Conservation (phyloP, 2,797 vertebrate genomes). For the Pterois miles region DNA sequence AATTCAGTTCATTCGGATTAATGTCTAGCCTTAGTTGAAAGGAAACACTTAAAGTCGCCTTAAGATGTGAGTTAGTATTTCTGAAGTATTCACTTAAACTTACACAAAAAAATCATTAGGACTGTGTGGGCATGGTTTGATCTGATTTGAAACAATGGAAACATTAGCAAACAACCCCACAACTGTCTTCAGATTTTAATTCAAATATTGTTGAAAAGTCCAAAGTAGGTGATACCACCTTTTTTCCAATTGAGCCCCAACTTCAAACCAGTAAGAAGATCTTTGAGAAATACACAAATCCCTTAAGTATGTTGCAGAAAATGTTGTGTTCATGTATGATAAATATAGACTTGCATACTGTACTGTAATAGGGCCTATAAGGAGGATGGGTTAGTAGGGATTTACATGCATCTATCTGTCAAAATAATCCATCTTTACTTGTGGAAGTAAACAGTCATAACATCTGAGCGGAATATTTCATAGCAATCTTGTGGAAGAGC, state of each 20-base stretch:
- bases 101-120: too few relatives aligned
- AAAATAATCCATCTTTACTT: background rate
- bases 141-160: too few relatives aligned
- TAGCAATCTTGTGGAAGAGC: background rate
- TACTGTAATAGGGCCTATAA: background rate
- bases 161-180: fast-evolving
- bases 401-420: background rate
- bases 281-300: background rate
- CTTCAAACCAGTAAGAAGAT: background rate
- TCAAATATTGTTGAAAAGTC: background rate
- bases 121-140: too few relatives aligned
- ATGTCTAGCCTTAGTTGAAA: too few relatives aligned
- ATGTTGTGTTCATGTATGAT: background rate
- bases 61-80: too few relatives aligned
- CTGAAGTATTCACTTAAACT: too few relatives aligned
- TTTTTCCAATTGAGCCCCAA: background rate
- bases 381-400: background rate
- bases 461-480: background rate
- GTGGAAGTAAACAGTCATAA: background rate
- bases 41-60: too few relatives aligned
- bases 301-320: background rate
- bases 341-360: background rate
- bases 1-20: too few relatives aligned
- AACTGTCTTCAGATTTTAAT: background rate
- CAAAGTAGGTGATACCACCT: background rate